Conservation (phyloP, 2,113 vertebrate species). For the Pollachius pollachius region DNA sequence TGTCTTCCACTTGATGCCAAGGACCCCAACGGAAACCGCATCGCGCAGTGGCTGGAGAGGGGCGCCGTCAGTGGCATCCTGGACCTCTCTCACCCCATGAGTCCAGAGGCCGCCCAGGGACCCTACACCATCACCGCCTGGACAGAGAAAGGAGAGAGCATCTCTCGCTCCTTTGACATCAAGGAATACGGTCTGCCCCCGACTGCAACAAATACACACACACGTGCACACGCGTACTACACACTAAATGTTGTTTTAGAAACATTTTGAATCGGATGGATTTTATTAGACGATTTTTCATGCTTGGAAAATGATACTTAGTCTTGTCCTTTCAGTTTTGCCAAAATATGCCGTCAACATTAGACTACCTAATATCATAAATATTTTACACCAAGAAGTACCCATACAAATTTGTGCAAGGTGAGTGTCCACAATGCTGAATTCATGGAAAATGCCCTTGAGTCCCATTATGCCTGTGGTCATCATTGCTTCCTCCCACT, state of each 20-base stretch:
- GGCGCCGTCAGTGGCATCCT: slow-evolving; percentile 51
- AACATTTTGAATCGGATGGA: too few relatives aligned
- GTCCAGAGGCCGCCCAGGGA: slow-evolving; percentile 59
- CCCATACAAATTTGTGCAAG: slow-evolving; percentile 64
- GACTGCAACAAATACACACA: not conserved
- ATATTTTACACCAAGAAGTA: slow-evolving; percentile 54
- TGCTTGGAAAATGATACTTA: not conserved
- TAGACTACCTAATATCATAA: slow-evolving; percentile 58
- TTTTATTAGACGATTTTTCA: too few relatives aligned
- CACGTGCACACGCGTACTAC: too few relatives aligned
- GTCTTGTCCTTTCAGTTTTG: slow-evolving; percentile 56
- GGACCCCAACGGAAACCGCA: slow-evolving; percentile 69
- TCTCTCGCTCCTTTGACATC: slow-evolving; percentile 59
- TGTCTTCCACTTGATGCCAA: slow-evolving; percentile 23
- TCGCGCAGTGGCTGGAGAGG: slow-evolving; percentile 72
- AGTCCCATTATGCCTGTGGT: not conserved
- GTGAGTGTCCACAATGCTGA: slow-evolving; percentile 48
- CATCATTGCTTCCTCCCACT: slow-evolving; percentile 1
- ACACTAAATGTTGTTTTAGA: not conserved
- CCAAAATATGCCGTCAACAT: slow-evolving; percentile 74
- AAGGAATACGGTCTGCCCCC: slow-evolving; percentile 69
- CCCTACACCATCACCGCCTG: slow-evolving; percentile 53
- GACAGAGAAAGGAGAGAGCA: slow-evolving; percentile 41
- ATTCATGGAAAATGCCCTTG: not conserved
- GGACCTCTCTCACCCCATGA: slow-evolving; percentile 62